Percentiles rank a stretch among this genome's conserved stretches.
Conservation (phyloP, 2,888 invertebrate genomes). For the Drosophila eohydei region DNA sequence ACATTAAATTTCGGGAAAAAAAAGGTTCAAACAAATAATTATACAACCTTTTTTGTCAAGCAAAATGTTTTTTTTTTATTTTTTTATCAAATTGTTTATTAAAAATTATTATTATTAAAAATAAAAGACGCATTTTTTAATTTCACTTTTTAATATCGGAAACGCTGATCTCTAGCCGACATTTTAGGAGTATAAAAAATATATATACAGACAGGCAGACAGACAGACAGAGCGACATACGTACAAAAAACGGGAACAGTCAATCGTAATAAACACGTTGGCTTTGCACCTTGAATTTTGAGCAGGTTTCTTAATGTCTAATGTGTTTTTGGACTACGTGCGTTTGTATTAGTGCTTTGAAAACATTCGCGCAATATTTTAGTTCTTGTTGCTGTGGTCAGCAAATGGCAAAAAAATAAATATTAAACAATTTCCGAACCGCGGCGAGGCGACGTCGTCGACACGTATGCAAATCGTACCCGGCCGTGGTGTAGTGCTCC, state of each 20-base stretch:
- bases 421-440: constrained; percentile 70
- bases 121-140: not conserved
- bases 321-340: constrained; percentile 32
- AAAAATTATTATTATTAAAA: too few species aligned
- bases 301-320: constrained; percentile 37
- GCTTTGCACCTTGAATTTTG: constrained; percentile 41
- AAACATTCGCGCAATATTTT: constrained; percentile 41
- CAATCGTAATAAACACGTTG: constrained; percentile 30
- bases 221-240: not conserved
- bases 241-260: constrained; percentile 8
- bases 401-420: constrained; percentile 79
- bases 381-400: constrained; percentile 75
- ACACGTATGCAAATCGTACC: constrained; percentile 55
- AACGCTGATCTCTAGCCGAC: constrained; percentile 7
- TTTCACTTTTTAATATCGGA: constrained; percentile 1
- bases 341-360: constrained; percentile 30
- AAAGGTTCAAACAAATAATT: too few species aligned
- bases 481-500: constrained; percentile 10
- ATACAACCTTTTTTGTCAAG: not conserved
- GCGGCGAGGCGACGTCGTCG: constrained; percentile 9
- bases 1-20: too few species aligned
- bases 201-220: not conserved
- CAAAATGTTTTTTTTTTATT: too few species aligned
- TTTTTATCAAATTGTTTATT: too few species aligned
- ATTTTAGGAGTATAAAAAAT: not conserved